Conservation (phyloP, 1,140 invertebrate genomes). For the Notospermus geniculatus region DNA sequence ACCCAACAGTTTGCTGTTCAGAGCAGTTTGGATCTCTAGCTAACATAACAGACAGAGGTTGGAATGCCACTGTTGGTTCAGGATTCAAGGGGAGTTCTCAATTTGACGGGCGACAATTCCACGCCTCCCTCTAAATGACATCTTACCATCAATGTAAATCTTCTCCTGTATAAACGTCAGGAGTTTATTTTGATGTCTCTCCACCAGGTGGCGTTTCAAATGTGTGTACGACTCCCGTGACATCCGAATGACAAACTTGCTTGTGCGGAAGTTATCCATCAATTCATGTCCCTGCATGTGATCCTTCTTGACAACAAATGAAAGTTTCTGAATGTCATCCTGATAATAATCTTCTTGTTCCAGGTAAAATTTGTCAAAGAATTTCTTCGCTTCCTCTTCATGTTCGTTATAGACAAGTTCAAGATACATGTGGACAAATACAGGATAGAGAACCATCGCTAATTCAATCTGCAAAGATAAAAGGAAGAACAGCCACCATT, state of each 20-base stretch:
- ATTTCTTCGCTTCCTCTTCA: slow-evolving; percentile 70
- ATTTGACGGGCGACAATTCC: no score
- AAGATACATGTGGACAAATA: slow-evolving; percentile 95
- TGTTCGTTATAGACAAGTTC: slow-evolving; percentile 90
- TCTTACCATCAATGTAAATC: slow-evolving; percentile 79
- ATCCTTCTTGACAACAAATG: slow-evolving; percentile 78
- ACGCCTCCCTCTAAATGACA: no score
- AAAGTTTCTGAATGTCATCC: slow-evolving; percentile 77
- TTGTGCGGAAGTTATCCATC: slow-evolving; percentile 84
- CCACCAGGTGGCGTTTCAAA: slow-evolving; percentile 87
- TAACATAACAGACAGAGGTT: no score
- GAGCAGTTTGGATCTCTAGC: no score
- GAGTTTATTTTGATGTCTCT: slow-evolving; percentile 83
- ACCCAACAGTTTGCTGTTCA: no score
- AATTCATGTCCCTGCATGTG: slow-evolving; percentile 89
- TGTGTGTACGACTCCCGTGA: slow-evolving; percentile 90
- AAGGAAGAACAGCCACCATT: no score
- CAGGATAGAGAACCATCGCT: slow-evolving; percentile 86
- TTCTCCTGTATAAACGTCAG: slow-evolving; percentile 93
- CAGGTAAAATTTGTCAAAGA: slow-evolving; percentile 73
- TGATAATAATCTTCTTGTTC: slow-evolving; percentile 88
- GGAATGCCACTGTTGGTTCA: no score
- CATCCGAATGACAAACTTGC: slow-evolving; percentile 91
- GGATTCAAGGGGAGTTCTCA: no score
- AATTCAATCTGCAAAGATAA: slow-evolving; percentile 76